phyloP scores from a whole-genome alignment of 2,888 invertebrate genomes.

The Rhabditoides inermis region DNA sequence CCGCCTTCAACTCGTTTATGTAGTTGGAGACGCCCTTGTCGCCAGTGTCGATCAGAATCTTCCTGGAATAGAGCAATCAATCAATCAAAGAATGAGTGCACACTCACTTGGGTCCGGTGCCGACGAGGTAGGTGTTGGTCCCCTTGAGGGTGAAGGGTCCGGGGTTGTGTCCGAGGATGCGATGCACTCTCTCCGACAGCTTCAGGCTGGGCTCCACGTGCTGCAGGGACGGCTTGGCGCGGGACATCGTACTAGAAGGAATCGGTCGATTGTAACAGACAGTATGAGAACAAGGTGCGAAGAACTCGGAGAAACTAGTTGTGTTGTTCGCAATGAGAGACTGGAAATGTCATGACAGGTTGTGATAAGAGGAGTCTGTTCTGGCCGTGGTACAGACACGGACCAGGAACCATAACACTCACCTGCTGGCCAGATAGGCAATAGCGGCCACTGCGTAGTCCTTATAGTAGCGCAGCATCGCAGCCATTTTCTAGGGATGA shows the following conservation, averaged over 20 bases:
- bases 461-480: constrained; percentile 26
- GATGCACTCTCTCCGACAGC: constrained; percentile 62
- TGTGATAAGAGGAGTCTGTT: no score
- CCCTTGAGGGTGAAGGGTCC: constrained; percentile 93
- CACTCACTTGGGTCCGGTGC: constrained; percentile 72
- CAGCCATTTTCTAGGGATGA: no score
- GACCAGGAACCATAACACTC: constrained; percentile 14
- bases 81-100: neutral
- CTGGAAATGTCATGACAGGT: no score
- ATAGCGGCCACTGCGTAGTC: constrained; percentile 32
- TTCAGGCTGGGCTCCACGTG: constrained; percentile 21
- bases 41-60: constrained; percentile 83
- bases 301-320: no score
- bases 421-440: constrained; percentile 27
- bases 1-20: constrained; percentile 59
- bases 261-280: no score
- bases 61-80: constrained; percentile 60
- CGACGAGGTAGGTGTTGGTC: constrained; percentile 91
- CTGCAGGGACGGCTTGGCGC: constrained; percentile 20
- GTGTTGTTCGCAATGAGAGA: no score
- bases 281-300: no score
- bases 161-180: constrained; percentile 89
- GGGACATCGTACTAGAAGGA: no score
- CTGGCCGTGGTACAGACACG: no score
- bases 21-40: constrained; percentile 74